phyloP scores from a whole-genome alignment of 2,888 invertebrate genomes.

The Brenthis ino region DNA sequence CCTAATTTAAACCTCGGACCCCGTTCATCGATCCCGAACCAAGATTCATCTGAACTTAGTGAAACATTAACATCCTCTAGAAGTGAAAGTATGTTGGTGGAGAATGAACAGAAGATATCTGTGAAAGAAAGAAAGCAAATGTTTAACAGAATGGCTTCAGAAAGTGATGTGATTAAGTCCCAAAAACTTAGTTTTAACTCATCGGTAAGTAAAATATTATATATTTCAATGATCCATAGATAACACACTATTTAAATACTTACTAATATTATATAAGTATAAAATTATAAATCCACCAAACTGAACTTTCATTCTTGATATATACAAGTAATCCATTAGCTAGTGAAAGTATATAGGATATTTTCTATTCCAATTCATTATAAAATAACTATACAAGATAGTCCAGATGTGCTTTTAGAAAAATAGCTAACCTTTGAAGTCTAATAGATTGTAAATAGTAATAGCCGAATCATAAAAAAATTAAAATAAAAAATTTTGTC shows the following conservation, averaged over 20 bases:
- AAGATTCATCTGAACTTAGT: slow-evolving; percentile 50
- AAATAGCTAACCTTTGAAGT: no score
- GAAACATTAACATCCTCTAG: slow-evolving; percentile 59
- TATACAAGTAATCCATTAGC: no score
- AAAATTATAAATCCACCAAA: no score
- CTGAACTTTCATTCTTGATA: no score
- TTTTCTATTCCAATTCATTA: no score
- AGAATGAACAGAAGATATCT: slow-evolving; percentile 87
- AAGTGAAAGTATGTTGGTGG: slow-evolving; percentile 70
- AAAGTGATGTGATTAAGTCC: slow-evolving; percentile 85
- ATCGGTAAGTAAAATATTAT: slow-evolving; percentile 81
- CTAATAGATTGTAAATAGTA: not conserved
- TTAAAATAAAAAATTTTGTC: no score
- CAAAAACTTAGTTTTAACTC: slow-evolving; percentile 69
- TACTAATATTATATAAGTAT: no score
- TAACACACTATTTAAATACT: not conserved
- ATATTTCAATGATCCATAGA: not conserved
- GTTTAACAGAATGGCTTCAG: slow-evolving; percentile 95
- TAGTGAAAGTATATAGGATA: no score
- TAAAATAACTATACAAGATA: no score
- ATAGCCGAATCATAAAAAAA: no score
- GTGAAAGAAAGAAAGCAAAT: slow-evolving; percentile 96
- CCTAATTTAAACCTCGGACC: slow-evolving; percentile 43
- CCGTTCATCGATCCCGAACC: slow-evolving; percentile 53
- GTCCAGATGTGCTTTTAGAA: no score